These are phyloP conservation scores for Byasa hedistus DNA, from an alignment of 2,888 invertebrate genomes.

Conservation along the genomic window DNA sequence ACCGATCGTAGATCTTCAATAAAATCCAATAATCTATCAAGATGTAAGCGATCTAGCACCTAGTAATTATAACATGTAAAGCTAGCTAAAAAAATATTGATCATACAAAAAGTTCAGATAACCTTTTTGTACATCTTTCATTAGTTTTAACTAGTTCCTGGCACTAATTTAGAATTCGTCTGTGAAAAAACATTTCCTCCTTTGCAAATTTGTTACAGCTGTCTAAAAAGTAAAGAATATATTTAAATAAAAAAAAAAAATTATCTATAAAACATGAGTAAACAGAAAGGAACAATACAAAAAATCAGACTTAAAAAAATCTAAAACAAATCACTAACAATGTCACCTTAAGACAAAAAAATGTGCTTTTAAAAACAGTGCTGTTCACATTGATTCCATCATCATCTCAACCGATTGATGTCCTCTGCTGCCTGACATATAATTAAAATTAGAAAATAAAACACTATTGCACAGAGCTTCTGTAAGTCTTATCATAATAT, in stretches of 20 bases:
- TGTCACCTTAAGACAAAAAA: conserved; percentile 60
- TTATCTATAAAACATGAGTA: conserved; percentile 29
- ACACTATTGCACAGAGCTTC: too few species aligned
- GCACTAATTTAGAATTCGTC: conserved; percentile 29
- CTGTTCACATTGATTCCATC: conserved; percentile 36
- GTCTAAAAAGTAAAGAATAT: not conserved
- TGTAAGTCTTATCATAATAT: too few species aligned
- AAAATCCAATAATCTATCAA: conserved; percentile 3
- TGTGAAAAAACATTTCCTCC: too few species aligned
- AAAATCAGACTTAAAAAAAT: conserved; percentile 60
- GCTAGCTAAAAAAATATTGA: conserved; percentile 41
- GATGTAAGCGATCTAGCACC: conserved; percentile 51
- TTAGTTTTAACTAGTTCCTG: conserved; percentile 12
- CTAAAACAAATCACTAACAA: conserved; percentile 61
- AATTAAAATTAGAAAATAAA: too few species aligned
- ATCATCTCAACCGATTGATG: too few species aligned
- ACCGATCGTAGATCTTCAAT: conserved; percentile 7
- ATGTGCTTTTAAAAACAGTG: conserved; percentile 66
- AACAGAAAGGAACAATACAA: conserved; percentile 54
- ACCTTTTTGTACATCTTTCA: conserved; percentile 66
- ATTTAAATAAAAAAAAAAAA: conserved; percentile 2
- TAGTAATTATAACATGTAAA: conserved; percentile 36
- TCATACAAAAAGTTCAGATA: conserved; percentile 67
- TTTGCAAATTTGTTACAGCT: not conserved
- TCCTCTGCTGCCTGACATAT: too few species aligned